Percentiles rank a stretch among this genome's conserved stretches.
phyloP scores from a whole-genome alignment of 2,113 vertebrate genomes.

The Amazona vittata region DNA sequence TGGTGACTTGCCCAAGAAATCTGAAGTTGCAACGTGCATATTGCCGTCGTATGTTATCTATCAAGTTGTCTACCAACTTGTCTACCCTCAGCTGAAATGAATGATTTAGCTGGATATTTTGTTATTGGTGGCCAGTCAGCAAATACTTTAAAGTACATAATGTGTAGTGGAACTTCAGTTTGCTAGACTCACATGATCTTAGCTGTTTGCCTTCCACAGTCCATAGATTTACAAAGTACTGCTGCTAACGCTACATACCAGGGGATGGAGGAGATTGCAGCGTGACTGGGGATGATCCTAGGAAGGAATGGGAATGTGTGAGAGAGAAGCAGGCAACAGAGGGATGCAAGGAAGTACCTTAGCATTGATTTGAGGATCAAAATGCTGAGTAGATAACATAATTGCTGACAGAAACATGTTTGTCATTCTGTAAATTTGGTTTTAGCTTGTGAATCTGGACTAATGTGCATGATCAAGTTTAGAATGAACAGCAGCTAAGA shows the following conservation, averaged over 20 bases:
- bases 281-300: not conserved
- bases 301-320: not conserved
- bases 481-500: not conserved
- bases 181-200: not conserved
- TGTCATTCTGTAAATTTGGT: not conserved
- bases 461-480: not conserved
- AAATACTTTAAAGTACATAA: not conserved
- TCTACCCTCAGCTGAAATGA: not conserved
- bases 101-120: constrained; percentile 1
- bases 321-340: not conserved
- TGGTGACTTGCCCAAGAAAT: not conserved
- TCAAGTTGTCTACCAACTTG: not conserved
- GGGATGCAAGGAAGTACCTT: not conserved
- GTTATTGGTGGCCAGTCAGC: not conserved
- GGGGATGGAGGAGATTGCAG: not conserved
- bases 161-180: not conserved
- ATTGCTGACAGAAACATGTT: not conserved
- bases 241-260: not conserved
- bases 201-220: not conserved
- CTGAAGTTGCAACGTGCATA: rapidly evolving
- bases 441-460: not conserved
- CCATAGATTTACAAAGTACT: not conserved
- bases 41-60: not conserved
- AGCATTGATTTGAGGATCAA: not conserved
- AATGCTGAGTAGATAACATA: not conserved